Percentiles rank a stretch among this genome's conserved stretches.
Conservation (phyloP, 2,797 vertebrate genomes). For the Crenichthys baileyi region DNA sequence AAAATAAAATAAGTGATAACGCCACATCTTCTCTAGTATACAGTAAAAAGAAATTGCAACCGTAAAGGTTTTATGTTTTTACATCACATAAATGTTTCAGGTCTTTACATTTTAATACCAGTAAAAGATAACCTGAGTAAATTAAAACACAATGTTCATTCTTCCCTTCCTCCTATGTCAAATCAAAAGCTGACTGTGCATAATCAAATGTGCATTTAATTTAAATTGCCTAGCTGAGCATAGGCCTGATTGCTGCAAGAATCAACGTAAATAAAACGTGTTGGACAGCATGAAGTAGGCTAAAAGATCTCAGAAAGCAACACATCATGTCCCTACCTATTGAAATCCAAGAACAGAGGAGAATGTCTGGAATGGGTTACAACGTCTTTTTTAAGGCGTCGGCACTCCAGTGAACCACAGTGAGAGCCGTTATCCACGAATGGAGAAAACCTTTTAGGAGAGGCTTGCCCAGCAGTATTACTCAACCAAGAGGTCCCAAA, state of each 20-base stretch:
- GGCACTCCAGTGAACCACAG: neutral
- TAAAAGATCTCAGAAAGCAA: neutral
- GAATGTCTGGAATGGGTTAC: neutral
- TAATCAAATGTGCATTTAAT: neutral
- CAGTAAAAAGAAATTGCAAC: neutral
- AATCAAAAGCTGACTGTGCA: neutral
- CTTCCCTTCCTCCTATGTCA: neutral
- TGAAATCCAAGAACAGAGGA: neutral
- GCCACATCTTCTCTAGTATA: neutral
- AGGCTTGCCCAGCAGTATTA: neutral
- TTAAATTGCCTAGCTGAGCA: neutral
- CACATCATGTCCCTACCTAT: neutral
- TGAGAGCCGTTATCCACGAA: neutral
- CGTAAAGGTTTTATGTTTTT: neutral
- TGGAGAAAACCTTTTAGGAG: neutral
- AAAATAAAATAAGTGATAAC: slow-evolving; percentile 33
- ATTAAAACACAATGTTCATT: neutral
- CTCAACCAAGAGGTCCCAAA: neutral
- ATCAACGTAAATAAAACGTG: neutral
- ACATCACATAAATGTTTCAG: neutral
- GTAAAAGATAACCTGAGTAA: neutral
- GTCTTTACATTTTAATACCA: neutral
- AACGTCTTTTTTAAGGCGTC: neutral
- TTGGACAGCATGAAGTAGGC: neutral
- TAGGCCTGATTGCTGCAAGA: neutral